Conservation (phyloP, 2,113 vertebrate species). For the Leptocoma aspasia region DNA sequence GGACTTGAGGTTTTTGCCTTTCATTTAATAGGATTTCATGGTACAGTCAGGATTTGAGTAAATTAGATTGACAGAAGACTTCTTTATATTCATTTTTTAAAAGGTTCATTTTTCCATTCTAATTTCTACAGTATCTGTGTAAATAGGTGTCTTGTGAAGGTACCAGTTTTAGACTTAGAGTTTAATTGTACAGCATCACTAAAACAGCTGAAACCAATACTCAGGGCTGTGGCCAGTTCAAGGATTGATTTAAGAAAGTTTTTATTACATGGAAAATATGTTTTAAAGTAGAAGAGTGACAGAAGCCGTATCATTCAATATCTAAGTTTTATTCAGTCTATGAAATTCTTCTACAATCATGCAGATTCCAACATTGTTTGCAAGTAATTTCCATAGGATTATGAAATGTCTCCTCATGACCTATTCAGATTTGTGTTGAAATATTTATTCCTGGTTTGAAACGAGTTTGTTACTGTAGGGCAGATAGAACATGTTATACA, state of each 20-base stretch:
- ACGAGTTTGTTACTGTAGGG: conserved; percentile 29
- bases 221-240: neutral
- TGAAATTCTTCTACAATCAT: neutral
- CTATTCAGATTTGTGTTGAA: conserved; percentile 28
- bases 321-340: neutral
- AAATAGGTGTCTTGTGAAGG: neutral
- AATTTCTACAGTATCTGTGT: neutral
- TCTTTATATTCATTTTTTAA: neutral
- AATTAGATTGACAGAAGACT: neutral
- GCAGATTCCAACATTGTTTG: neutral
- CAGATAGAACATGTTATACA: conserved; percentile 20
- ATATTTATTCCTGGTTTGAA: conserved; percentile 6
- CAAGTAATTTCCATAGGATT: neutral
- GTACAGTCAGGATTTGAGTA: neutral
- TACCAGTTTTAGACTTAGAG: neutral
- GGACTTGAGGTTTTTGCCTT: neutral
- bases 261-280: neutral
- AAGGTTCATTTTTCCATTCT: neutral
- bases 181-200: neutral
- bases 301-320: neutral
- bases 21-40: conserved; percentile 16
- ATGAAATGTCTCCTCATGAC: neutral
- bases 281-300: neutral
- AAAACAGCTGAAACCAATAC: neutral
- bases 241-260: neutral